Base-by-base conservation (phyloP, 2,888 invertebrate species). In the Caprella mutica region DNA sequence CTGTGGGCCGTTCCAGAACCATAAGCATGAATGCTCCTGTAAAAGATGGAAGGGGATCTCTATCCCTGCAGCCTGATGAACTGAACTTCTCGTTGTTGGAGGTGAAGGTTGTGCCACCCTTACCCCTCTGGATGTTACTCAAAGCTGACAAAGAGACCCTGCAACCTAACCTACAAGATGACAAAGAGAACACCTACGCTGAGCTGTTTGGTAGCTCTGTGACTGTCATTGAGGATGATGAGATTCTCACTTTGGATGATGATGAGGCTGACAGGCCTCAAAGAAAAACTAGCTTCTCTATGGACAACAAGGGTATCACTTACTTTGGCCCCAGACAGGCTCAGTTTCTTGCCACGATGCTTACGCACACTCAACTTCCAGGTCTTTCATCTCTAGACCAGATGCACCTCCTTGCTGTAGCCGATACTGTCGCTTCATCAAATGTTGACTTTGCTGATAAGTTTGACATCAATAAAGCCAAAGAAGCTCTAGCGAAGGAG, bases 371-470 rank as follows among this genome's bases (percentile, higher is more conserved):
- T 0, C 92, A 92, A 73, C 75, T 93, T 30, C 96, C 96, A 1
- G 97, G 96, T 0, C 75, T 96, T 38, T 92, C 91, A 3, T 93
- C 93, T 66, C 79, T 97, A 54, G 98, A 99, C 75, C 98, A 99
- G 75, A 98, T 99, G 97, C 98, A 99, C 74, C 78, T 99, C 61
- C 75, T 99, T n/a, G 98, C 98, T 1, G 74, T 99, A 60, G 97
- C 97, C 12, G 98, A 99, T 70, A 98, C 98, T 0, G 93, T 99
- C 0, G 87, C 92, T 0, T 91, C 90, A 0, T 91, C 90, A 69
- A 88, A 90, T 61, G 67, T 68, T 12, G 68, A 66, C 38, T 65
- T 55, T 65, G 69, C 66, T 61, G 69, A 61, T 65, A 67, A 58
- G 9, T 65, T 67, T 29, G 87, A 89, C 0, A 89, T 90, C 70